These are phyloP conservation scores for Liopterus haemorrhoidalis DNA, from an alignment of 2,888 invertebrate species.

Conservation along the genomic window DNA sequence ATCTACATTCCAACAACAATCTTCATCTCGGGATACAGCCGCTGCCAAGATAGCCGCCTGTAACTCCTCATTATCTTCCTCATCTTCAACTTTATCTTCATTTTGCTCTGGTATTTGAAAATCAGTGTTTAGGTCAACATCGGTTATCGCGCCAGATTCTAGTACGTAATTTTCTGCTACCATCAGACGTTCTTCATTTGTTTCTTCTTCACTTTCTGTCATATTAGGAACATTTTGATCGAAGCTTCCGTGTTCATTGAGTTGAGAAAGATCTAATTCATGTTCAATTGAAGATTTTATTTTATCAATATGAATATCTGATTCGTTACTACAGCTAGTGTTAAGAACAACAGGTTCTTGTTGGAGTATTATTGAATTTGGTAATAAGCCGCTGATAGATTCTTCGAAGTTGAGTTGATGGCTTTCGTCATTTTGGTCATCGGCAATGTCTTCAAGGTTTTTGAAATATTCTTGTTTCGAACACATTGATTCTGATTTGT, in stretches of 20 bases:
- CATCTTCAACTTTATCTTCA: slow-evolving; percentile 35
- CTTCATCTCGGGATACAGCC: slow-evolving; percentile 35
- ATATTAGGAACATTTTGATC: slow-evolving; percentile 33
- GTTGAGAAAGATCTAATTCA: slow-evolving; percentile 42
- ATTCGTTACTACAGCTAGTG: slow-evolving; percentile 38
- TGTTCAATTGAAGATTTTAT: slow-evolving; percentile 44
- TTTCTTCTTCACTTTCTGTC: slow-evolving; percentile 49
- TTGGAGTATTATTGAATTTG: slow-evolving; percentile 44
- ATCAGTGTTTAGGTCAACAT: slow-evolving; percentile 16
- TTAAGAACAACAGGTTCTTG: slow-evolving; percentile 44
- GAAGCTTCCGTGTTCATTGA: slow-evolving; percentile 34
- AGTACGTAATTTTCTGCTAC: slow-evolving; percentile 76
- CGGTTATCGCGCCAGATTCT: slow-evolving; percentile 55
- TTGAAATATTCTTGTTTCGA: too few species aligned
- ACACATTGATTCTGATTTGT: too few species aligned
- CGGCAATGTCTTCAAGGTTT: too few species aligned
- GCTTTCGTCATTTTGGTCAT: slow-evolving; percentile 8
- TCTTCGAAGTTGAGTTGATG: background rate
- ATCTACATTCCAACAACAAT: slow-evolving; percentile 48
- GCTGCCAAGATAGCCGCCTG: slow-evolving; percentile 44
- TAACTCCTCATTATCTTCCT: slow-evolving; percentile 40
- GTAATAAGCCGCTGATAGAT: slow-evolving; percentile 31
- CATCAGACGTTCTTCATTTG: slow-evolving; percentile 62
- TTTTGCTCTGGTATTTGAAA: slow-evolving; percentile 25
- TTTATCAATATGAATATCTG: slow-evolving; percentile 40